Evolutionary conservation across 2,797 vertebrate species (phyloP), one percentile per base, ranked within the genome.

Genomic region (Diplodus sargus): DNA sequence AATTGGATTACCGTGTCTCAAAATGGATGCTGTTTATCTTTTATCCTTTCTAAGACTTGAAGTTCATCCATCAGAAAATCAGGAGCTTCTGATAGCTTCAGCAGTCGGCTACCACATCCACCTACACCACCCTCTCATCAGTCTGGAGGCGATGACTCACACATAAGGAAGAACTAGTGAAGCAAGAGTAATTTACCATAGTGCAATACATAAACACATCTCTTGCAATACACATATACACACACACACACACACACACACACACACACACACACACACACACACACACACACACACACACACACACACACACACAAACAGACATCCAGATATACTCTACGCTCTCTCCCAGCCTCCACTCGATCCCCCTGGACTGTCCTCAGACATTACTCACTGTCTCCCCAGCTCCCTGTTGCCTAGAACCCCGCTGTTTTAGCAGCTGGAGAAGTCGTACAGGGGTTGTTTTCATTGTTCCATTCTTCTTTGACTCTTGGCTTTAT

Each of bases 361-460:
- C 22, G 25, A 76, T 90, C 79, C 81, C 87, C 42, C 64, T n/a
- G 82, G 82, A 91, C 87, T 48, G 65, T 85, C 82, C 74, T 85
- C 84, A 89, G 87, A 90, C 84, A 90, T 93, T 87, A 85, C 82
- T 91, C 90, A 89, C 64, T 88, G 86, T 90, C 89, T 91, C 70
- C 49, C n/a, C 34, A 47, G 56, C 78, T 88, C 76, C 68, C 83
- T 54, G 84, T 74, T 79, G 79, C 84, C 81, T 70, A 54, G 53
- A 79, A 48, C 63, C 76, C 75, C 70, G 58, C 75, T 77, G 88
- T 84, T 77, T 83, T 58, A 90, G 70, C 91, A 91, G 89, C 85
- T 89, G 89, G 74, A 86, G 76, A 81, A 84, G 80, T 71, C 39
- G 17, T 83, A 82, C 80, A 69, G 42, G 68, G 81, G 48, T 85